Percentiles rank a stretch among this genome's conserved stretches.
phyloP scores from a whole-genome alignment of 2,888 invertebrate genomes.

The Marasmarcha lunaedactyla region DNA sequence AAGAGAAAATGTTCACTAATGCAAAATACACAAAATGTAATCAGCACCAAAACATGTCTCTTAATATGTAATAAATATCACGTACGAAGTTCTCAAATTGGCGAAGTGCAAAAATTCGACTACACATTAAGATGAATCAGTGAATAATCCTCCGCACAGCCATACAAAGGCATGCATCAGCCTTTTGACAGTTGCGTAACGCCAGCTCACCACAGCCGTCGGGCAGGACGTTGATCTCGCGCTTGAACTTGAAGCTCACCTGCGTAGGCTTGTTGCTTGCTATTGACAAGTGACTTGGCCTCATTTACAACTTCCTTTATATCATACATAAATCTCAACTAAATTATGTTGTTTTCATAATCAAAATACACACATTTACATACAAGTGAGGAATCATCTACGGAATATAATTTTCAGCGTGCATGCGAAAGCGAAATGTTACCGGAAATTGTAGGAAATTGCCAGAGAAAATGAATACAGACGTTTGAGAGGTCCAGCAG shows the following conservation, averaged over 20 bases:
- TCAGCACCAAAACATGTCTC: background rate
- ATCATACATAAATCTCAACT: background rate
- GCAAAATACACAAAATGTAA: background rate
- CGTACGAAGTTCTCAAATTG: background rate
- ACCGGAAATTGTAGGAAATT: constrained; percentile 71
- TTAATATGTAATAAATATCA: background rate
- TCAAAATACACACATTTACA: too few relatives aligned
- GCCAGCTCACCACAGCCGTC: constrained; percentile 27
- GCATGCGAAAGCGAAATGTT: constrained; percentile 52
- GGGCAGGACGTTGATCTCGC: constrained; percentile 53
- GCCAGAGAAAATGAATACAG: constrained; percentile 66
- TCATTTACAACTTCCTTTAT: constrained; percentile 1
- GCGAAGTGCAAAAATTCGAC: too few relatives aligned
- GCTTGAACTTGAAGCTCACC: constrained; percentile 42
- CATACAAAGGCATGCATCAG: constrained; percentile 17
- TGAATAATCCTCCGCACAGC: background rate
- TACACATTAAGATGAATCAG: too few relatives aligned
- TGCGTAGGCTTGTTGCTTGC: background rate
- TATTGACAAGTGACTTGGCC: background rate
- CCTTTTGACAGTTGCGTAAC: constrained; percentile 32
- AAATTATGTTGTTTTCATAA: too few relatives aligned
- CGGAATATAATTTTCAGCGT: constrained; percentile 49
- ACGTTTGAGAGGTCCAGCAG: constrained; percentile 50
- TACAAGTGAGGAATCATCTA: background rate
- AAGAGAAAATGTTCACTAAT: constrained; percentile 17